A percentile compares a stretch with the other conserved stretches of the same genome.
These are phyloP conservation scores for Colossoma macropomum DNA, from an alignment of 2,113 vertebrate genomes.

Conservation along the genomic window DNA sequence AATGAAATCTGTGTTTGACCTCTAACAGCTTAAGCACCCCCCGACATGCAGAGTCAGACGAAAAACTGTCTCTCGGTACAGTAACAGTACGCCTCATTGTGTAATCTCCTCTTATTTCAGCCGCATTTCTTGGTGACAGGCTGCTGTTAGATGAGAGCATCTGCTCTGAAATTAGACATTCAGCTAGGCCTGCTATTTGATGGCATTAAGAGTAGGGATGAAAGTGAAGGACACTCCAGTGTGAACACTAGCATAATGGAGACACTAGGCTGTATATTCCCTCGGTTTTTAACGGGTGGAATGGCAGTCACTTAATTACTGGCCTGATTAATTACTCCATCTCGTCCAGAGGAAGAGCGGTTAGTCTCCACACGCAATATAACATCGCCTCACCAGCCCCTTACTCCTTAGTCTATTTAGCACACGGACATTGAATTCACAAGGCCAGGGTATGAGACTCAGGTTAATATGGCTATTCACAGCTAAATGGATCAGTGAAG, in stretches of 20 bases:
- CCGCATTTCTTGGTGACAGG: not conserved
- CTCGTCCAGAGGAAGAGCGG: conserved; percentile 68
- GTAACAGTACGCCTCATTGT: conserved; percentile 9
- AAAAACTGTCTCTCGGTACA: not conserved
- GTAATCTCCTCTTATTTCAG: not conserved
- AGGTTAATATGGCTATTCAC: conserved; percentile 17
- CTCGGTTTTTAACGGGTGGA: conserved; percentile 69
- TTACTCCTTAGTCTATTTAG: conserved; percentile 20
- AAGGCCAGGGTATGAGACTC: conserved; percentile 8
- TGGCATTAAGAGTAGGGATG: conserved; percentile 72
- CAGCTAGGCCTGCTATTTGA: conserved; percentile 71
- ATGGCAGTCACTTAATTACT: conserved; percentile 72
- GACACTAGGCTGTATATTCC: conserved; percentile 56
- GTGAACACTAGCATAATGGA: conserved; percentile 69
- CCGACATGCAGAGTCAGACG: not conserved
- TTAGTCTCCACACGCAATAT: conserved; percentile 58
- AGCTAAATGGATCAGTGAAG: conserved; percentile 7
- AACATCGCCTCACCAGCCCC: conserved; percentile 20
- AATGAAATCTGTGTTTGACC: not conserved
- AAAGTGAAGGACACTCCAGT: conserved; percentile 72
- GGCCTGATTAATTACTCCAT: conserved; percentile 73
- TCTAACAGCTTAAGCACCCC: not conserved
- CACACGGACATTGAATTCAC: conserved; percentile 25
- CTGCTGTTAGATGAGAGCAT: conserved; percentile 63
- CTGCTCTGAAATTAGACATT: conserved; percentile 74